Evolutionary conservation across 1,140 invertebrate genomes (phyloP).

Genomic region (Zaprionus davidi): DNA sequence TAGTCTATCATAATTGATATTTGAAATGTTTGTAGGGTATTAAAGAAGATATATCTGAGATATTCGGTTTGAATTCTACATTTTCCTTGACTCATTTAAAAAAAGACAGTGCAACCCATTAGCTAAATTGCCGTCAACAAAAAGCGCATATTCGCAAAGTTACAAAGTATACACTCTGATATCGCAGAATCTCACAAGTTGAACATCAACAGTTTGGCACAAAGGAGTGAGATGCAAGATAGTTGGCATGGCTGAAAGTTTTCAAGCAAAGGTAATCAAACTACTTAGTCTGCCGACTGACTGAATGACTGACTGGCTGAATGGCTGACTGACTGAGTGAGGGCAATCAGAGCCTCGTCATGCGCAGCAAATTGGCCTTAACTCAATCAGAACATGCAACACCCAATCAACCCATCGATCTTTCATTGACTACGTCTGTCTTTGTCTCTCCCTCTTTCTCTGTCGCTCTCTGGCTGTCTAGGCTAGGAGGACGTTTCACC

Average conservation of each 20-base stretch:
- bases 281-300: conserved; percentile 12
- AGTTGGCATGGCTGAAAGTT: conserved; percentile 4
- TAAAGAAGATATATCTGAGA: background rate
- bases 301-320: background rate
- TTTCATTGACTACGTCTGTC: conserved; percentile 8
- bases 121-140: background rate
- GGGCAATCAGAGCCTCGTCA: conserved; percentile 44
- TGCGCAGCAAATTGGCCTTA: conserved; percentile 55
- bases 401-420: conserved; percentile 20
- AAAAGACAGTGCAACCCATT: background rate
- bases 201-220: background rate
- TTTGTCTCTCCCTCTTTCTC: background rate
- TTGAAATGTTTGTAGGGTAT: too few relatives aligned
- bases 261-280: conserved; percentile 18
- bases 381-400: conserved; percentile 52
- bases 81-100: background rate
- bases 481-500: conserved; percentile 87
- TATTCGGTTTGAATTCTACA: too few relatives aligned
- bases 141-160: background rate
- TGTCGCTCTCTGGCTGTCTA: conserved; percentile 39
- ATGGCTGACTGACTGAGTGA: background rate
- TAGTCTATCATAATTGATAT: too few relatives aligned
- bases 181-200: background rate
- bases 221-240: background rate
- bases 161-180: background rate